Base-by-base conservation (phyloP, 2,113 vertebrate genomes). In the Rhabdomys dilectus region DNA sequence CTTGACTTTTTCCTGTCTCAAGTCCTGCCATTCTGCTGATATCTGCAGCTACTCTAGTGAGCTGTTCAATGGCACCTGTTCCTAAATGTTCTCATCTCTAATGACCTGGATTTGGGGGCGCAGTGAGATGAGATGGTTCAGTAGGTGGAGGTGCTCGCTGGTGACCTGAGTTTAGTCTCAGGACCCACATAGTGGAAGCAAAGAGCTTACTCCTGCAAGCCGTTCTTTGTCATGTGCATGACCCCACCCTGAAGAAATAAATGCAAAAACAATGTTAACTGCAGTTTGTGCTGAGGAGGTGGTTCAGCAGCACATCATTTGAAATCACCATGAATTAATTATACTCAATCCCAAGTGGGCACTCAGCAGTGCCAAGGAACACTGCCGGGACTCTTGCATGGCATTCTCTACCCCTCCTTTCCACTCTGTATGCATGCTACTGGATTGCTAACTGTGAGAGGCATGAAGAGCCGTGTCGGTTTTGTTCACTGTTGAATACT, bases 251-350 rank as follows among this genome's bases (percentile, higher is more conserved):
- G 26, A 82, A 42, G 39, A 42, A 24, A 29, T 39, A 29, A 62
- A 84, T 29, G n/a, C 16, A 42, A 62, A 42, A 75, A 45, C 66
- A n/a, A n/a, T 1, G 36, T 39, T 42, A 42, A 17, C 81, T 62
- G 81, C 81, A 42, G 42, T 9, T 26, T 42, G 81, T 39, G 81
- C 58, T 42, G 58, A 62, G 81, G 58, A 84, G 24, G 39, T 42
- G n/a, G 56, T 1, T 60, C 22, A 60, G 53, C 7, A 11, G 56
- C 12, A 45, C 58, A 62, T 42, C 26, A 19, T 26, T 62, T 85
- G 58, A 81, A 53, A 56, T 60, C 39, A 53, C 73, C 68, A n/a
- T 76, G 29, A 94, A 84, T 95, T 90, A 78, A 92, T 90, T 95
- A 95, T 82, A 93, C 78, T 29, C 12, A 68, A 48, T 76, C 53